phyloP scores from a whole-genome alignment of 2,113 vertebrate genomes.

The Catagonus wagneri region DNA sequence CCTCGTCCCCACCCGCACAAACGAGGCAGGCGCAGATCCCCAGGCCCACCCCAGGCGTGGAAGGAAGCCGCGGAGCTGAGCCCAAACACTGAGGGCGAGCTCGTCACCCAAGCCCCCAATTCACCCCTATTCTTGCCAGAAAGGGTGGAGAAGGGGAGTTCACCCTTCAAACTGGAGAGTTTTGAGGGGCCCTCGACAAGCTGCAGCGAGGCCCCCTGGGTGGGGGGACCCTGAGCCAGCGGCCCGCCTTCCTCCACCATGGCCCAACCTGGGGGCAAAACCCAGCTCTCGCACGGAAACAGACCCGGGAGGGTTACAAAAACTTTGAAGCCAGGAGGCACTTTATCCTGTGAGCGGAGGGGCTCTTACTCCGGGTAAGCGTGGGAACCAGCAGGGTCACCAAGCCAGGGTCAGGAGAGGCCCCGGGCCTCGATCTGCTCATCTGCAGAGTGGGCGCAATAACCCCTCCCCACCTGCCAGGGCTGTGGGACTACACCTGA shows the following conservation, averaged over 20 bases:
- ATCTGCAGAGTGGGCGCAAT: accelerated
- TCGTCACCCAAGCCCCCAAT: neutral
- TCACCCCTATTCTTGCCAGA: neutral
- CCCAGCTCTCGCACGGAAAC: neutral
- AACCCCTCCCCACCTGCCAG: accelerated
- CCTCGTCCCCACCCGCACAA: accelerated
- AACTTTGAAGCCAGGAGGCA: accelerated
- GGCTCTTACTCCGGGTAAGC: accelerated
- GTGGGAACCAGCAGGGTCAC: accelerated
- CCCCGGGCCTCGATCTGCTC: accelerated
- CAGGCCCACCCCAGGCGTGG: accelerated
- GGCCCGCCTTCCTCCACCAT: neutral
- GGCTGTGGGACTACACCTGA: neutral
- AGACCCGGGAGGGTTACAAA: neutral
- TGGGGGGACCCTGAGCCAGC: neutral
- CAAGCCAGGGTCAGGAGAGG: accelerated
- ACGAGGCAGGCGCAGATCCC: accelerated
- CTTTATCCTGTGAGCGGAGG: neutral
- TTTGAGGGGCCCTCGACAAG: neutral
- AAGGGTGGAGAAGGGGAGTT: neutral
- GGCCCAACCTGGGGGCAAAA: neutral
- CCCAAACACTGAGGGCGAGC: accelerated
- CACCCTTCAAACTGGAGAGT: neutral
- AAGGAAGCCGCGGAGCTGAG: accelerated
- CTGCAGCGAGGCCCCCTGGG: accelerated